Evolutionary conservation across 2,113 vertebrate species (phyloP).

Genomic region (Nematolebias whitei): DNA sequence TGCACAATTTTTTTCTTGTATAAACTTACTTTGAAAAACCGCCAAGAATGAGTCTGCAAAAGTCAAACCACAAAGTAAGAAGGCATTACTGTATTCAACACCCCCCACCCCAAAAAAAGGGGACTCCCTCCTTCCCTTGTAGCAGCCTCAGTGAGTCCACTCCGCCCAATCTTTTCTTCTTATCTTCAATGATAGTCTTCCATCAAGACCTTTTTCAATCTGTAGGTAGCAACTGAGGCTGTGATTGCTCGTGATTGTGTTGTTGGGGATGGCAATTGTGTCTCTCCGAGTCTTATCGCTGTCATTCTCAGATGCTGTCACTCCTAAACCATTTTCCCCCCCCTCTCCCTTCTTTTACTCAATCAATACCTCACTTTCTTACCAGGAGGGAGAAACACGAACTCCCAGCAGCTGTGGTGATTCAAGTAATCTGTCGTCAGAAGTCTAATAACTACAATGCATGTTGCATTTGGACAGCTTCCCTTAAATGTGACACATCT

Average conservation of each 20-base stretch:
- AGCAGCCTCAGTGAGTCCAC: constrained; percentile 25
- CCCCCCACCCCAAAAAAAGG: background rate
- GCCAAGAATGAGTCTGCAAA: no score
- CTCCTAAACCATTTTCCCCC: constrained; percentile 9
- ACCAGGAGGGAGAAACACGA: constrained; percentile 35
- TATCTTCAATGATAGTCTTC: constrained; percentile 48
- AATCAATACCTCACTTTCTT: constrained; percentile 39
- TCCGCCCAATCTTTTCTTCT: constrained; percentile 44
- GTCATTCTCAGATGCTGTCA: constrained; percentile 40
- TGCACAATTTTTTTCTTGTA: no score
- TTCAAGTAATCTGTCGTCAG: constrained; percentile 34
- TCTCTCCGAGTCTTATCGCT: constrained; percentile 16
- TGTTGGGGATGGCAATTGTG: constrained; percentile 54
- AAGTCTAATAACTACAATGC: constrained; percentile 37
- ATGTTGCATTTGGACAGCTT: constrained; percentile 9
- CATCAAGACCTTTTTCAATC: constrained; percentile 66
- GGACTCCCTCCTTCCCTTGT: constrained; percentile 16
- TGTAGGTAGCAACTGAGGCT: constrained; percentile 48
- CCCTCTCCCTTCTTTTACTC: background rate
- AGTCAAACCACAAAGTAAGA: no score
- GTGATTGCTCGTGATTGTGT: constrained; percentile 67
- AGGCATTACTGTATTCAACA: no score
- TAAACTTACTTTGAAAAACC: no score
- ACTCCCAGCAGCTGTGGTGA: constrained; percentile 13
- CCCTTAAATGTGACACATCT: constrained; percentile 6